Evolutionary conservation across 2,113 vertebrate genomes (phyloP), one percentile per base, ranked within the genome.

Genomic region (Tricholaema leucomelas): DNA sequence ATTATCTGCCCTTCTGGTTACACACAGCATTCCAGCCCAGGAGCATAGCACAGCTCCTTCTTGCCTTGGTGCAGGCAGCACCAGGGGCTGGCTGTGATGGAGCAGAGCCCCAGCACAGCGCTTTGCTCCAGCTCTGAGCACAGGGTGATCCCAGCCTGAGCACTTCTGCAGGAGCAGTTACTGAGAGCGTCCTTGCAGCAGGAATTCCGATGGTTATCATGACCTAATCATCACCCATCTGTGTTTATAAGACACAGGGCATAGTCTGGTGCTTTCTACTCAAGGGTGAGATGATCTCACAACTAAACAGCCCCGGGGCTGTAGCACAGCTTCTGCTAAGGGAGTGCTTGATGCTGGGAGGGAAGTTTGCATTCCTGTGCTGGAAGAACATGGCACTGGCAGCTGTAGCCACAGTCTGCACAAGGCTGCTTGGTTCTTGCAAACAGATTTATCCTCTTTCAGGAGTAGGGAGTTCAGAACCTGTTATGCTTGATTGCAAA

Each of bases 281-380:
- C 96, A 91, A 70, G 0, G 7, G 56, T 71, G 92, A 79, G 56
- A 81, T 93, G 88, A 94, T 55, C 90, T 96, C 91, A 94, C 59
- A 56, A 42, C 63, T 67, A 66, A 91, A 91, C 61, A 6, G 40
- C 81, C 85, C 59, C 71, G 81, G 73, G 92, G 55, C 82, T 28
- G 56, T 3, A 44, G 36, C 8, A 2, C 46, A 56, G 79, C 69
- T 78, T 17, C 88, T 50, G 48, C 15, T 66, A 33, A 38, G 0
- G 0, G 50, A 81, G 73, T 0, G 0, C 63, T 91, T 76, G 55
- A 70, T 48, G 76, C 66, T 10, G 15, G 50, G 30, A n/a, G n/a
- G 71, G 64, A 75, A 33, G 46, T 20, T 84, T 31, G 61, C 60
- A 25, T 46, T 66, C 80, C 67, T 71, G 4, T 44, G 44, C 67